Evolutionary conservation across 2,113 vertebrate species (phyloP).

Genomic region (Piprites chloris): DNA sequence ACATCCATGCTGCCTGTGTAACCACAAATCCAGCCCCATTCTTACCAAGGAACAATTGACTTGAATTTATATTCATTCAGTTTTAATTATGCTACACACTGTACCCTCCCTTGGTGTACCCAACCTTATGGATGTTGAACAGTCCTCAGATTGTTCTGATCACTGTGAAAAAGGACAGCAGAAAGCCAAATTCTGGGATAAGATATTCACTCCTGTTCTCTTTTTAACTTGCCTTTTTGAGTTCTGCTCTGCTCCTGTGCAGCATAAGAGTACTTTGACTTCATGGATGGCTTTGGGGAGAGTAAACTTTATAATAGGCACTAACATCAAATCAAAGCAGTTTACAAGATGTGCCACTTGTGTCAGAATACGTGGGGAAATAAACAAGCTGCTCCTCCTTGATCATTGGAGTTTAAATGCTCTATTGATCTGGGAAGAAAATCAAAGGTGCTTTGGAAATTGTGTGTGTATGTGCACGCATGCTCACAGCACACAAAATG

Average conservation of each 20-base stretch:
- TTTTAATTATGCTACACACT: not conserved
- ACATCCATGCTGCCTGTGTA: not conserved
- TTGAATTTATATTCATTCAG: not conserved
- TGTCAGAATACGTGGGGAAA: slow-evolving; percentile 50
- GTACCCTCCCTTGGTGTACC: not conserved
- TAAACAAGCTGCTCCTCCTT: slow-evolving; percentile 53
- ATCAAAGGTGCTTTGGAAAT: slow-evolving; percentile 42
- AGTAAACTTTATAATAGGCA: slow-evolving; percentile 38
- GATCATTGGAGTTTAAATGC: slow-evolving; percentile 65
- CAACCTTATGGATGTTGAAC: not conserved
- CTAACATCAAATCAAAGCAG: slow-evolving; percentile 47
- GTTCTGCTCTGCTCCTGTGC: not conserved
- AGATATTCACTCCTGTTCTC: not conserved
- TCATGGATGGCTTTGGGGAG: not conserved
- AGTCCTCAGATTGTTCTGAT: not conserved
- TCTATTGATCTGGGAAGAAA: slow-evolving; percentile 54
- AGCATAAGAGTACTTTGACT: slow-evolving; percentile 22
- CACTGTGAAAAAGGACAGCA: not conserved
- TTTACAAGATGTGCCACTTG: slow-evolving; percentile 15
- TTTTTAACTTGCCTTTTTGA: not conserved
- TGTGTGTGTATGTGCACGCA: slow-evolving; percentile 1
- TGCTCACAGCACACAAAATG: not conserved
- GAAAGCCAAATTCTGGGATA: not conserved
- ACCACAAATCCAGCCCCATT: not conserved
- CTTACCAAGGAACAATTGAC: not conserved